Conservation (phyloP, 53 echinoderm and acorn worm species). For the Zoroaster sp. region DNA sequence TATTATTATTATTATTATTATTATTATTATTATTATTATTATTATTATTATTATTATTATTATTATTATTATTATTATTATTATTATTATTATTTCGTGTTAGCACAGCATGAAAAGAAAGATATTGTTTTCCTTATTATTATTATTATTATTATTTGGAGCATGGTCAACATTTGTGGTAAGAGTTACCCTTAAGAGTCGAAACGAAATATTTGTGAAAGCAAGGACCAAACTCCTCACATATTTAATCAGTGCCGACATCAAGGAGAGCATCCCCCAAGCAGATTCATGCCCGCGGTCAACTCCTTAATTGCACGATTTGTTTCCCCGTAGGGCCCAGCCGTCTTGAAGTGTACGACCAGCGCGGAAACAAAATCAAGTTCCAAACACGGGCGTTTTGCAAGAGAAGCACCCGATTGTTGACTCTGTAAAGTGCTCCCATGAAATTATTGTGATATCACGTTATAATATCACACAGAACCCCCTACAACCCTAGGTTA, state of each 20-base stretch:
- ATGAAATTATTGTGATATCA: background rate
- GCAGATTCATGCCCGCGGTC: background rate
- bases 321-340: background rate
- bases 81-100: too few species aligned
- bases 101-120: too few species aligned
- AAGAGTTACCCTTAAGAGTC: background rate
- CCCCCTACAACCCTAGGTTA: too few species aligned
- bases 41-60: too few species aligned
- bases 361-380: background rate
- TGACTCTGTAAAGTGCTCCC: background rate
- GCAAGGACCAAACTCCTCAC: background rate
- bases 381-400: background rate
- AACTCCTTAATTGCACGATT: background rate
- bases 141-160: too few species aligned
- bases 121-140: too few species aligned
- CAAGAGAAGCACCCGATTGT: background rate
- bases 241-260: background rate
- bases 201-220: background rate
- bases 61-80: too few species aligned
- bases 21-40: too few species aligned
- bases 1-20: too few species aligned
- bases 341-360: background rate
- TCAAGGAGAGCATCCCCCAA: background rate
- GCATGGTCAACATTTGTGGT: too few species aligned
- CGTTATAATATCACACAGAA: background rate